phyloP scores from a whole-genome alignment of 2,113 vertebrate species.

The Gadus chalcogrammus region DNA sequence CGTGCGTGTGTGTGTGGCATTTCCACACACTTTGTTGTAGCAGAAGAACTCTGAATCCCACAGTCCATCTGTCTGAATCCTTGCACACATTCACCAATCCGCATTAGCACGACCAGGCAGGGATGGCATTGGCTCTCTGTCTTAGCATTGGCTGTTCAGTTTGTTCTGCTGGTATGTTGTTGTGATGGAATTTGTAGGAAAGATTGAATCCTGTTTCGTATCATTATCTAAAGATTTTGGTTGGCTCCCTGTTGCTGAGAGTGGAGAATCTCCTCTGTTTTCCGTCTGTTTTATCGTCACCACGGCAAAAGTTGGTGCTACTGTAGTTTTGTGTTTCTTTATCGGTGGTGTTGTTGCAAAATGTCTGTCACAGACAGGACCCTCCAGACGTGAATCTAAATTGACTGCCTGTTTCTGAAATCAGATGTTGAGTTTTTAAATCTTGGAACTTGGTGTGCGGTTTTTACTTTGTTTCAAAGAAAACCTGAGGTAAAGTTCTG shows the following conservation, averaged over 20 bases:
- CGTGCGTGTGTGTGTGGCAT: constrained; percentile 23
- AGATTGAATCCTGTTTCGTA: too few species aligned
- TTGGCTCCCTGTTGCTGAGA: too few species aligned
- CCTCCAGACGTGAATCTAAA: not conserved
- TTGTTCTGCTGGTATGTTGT: not conserved
- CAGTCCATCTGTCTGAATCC: constrained; percentile 43
- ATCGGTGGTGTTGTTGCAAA: too few species aligned
- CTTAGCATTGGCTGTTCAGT: not conserved
- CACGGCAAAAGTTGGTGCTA: too few species aligned
- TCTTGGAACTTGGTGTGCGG: not conserved
- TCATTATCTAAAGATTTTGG: too few species aligned
- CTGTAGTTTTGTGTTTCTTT: too few species aligned
- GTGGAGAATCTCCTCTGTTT: too few species aligned
- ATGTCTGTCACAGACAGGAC: too few species aligned
- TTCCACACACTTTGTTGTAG: constrained; percentile 22
- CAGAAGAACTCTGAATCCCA: constrained; percentile 37
- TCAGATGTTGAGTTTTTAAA: not conserved
- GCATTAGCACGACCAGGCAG: not conserved
- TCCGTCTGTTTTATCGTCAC: too few species aligned
- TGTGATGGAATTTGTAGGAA: not conserved
- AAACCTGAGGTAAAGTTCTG: not conserved
- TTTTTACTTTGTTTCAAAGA: not conserved
- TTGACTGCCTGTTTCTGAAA: not conserved
- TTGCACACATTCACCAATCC: not conserved
- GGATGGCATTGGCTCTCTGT: not conserved